Conservation (phyloP, 2,888 invertebrate genomes). For the Sesia apiformis region DNA sequence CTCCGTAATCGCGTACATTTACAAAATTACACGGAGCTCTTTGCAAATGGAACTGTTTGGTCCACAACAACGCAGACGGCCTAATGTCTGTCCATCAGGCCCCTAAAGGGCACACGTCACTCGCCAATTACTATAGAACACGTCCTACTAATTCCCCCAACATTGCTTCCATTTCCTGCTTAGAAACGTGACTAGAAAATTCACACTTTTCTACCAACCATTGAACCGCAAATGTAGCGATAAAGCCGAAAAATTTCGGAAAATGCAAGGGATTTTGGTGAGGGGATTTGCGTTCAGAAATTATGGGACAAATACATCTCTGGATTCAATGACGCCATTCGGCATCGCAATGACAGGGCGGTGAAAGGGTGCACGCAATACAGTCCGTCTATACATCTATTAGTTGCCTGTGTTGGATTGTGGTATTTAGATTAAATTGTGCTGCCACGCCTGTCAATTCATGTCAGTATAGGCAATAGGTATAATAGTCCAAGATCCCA, state of each 20-base stretch:
- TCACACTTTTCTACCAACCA: conserved; percentile 10
- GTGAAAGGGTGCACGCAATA: conserved; percentile 43
- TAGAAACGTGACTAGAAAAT: background rate
- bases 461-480: background rate
- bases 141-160: conserved; percentile 6
- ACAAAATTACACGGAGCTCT: conserved; percentile 57
- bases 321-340: conserved; percentile 65
- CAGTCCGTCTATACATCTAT: background rate
- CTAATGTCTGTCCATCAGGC: conserved; percentile 69
- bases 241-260: background rate
- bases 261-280: conserved; percentile 14
- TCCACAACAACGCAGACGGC: conserved; percentile 61
- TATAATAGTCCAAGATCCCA: no score
- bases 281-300: conserved; percentile 48
- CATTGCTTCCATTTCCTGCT: conserved; percentile 23
- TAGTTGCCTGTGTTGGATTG: background rate
- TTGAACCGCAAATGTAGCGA: conserved; percentile 20
- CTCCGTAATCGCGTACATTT: conserved; percentile 52
- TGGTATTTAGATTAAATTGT: background rate
- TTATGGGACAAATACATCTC: conserved; percentile 70
- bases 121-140: conserved; percentile 44
- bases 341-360: conserved; percentile 62
- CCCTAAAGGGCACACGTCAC: conserved; percentile 69
- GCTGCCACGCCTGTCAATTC: background rate
- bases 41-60: conserved; percentile 53